Percentiles rank a stretch among this genome's conserved stretches.
phyloP scores from a whole-genome alignment of 1,140 invertebrate species.

The Lepidurus couesii region DNA sequence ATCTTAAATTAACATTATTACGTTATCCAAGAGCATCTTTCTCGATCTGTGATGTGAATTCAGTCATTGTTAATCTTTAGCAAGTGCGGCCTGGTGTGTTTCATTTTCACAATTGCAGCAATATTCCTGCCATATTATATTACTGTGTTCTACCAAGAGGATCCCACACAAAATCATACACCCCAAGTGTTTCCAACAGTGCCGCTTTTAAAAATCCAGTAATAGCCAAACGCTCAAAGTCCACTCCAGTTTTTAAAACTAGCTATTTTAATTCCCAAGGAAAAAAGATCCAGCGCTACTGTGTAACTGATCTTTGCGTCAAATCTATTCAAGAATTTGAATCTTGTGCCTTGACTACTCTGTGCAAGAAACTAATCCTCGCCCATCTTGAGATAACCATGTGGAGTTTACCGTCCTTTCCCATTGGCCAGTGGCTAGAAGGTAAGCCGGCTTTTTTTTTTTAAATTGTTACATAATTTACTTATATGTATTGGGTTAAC shows the following conservation, averaged over 20 bases:
- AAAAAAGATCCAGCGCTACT: neutral
- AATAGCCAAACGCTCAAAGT: neutral
- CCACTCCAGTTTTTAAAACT: neutral
- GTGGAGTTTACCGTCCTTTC: conserved; percentile 14
- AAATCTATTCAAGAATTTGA: neutral
- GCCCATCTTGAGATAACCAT: neutral
- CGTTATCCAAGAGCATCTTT: neutral
- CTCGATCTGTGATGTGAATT: neutral
- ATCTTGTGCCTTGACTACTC: conserved; percentile 5
- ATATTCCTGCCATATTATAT: conserved; percentile 19
- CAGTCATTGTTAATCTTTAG: neutral
- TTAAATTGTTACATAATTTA: neutral
- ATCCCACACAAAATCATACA: neutral
- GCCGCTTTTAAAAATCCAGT: neutral
- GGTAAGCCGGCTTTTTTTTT: neutral
- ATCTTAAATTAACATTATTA: neutral
- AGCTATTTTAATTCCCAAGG: neutral
- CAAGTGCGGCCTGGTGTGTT: neutral
- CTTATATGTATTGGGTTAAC: neutral
- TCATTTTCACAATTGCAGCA: neutral
- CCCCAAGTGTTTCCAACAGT: neutral
- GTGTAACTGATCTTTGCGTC: neutral
- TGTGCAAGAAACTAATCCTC: neutral
- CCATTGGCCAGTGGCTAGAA: neutral
- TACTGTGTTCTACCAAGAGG: neutral